Evolutionary conservation across 2,888 invertebrate species (phyloP).

Genomic region (Melinaea marsaeus): DNA sequence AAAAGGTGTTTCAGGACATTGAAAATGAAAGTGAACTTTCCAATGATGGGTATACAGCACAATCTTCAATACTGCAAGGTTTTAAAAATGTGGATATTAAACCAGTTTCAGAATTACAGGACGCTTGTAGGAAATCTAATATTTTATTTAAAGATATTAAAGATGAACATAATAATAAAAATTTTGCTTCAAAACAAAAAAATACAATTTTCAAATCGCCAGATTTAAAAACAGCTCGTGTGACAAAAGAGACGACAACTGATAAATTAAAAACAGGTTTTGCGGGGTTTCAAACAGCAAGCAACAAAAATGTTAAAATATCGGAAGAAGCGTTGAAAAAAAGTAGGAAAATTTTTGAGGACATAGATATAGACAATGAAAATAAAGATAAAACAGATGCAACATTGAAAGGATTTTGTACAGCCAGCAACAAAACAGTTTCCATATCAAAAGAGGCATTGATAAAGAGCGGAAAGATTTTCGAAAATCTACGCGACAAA

Average conservation of each 20-base stretch:
- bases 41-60: not conserved
- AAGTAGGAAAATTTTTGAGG: constrained; percentile 51
- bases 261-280: constrained; percentile 10
- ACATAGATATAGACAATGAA: constrained; percentile 30
- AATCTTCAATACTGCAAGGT: constrained; percentile 26
- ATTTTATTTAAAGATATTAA: constrained; percentile 43
- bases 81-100: constrained; percentile 57
- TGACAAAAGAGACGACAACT: too few relatives aligned
- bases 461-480: constrained; percentile 42
- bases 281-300: constrained; percentile 50
- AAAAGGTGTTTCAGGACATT: constrained; percentile 46
- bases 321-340: constrained; percentile 50
- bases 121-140: constrained; percentile 35
- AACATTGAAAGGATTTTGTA: constrained; percentile 37
- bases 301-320: constrained; percentile 45
- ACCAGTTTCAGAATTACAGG: constrained; percentile 40
- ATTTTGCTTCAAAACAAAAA: not conserved
- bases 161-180: constrained; percentile 8
- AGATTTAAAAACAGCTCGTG: too few relatives aligned
- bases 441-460: constrained; percentile 41
- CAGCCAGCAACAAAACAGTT: constrained; percentile 38
- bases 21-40: constrained; percentile 14
- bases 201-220: too few relatives aligned
- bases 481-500: constrained; percentile 38
- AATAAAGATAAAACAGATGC: not conserved